Evolutionary conservation across 1,140 invertebrate genomes (phyloP).

Genomic region (Leptopilina clavipes): DNA sequence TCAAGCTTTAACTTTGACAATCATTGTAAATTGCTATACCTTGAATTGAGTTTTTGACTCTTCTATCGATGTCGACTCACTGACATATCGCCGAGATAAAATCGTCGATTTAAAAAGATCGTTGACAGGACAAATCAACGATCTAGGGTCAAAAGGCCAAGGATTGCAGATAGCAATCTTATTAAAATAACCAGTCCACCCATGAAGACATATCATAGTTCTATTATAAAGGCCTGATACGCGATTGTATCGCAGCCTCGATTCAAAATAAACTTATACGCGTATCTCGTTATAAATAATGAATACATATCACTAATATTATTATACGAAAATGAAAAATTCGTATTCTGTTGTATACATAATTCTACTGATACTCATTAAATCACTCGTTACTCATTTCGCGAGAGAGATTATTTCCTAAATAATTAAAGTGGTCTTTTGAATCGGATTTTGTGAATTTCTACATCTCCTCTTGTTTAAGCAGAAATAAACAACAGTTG

Average conservation of each 20-base stretch:
- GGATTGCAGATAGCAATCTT: slow-evolving; percentile 35
- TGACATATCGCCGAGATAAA: not conserved
- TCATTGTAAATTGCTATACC: slow-evolving; percentile 51
- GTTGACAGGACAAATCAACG: not conserved
- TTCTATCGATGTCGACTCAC: slow-evolving; percentile 43
- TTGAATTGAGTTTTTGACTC: slow-evolving; percentile 51
- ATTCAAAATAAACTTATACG: not conserved
- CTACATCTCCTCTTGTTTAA: not conserved
- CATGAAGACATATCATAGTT: slow-evolving; percentile 41
- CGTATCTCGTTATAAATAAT: slow-evolving; percentile 3
- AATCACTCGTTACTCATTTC: not conserved
- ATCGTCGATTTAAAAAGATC: not conserved
- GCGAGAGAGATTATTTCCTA: not conserved
- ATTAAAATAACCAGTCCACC: slow-evolving; percentile 36
- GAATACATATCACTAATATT: slow-evolving; percentile 25
- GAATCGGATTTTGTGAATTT: not conserved
- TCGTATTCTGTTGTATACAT: too few species aligned
- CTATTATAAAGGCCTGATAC: slow-evolving; percentile 21
- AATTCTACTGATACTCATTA: not conserved
- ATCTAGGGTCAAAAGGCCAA: slow-evolving; percentile 23
- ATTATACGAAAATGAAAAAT: not conserved
- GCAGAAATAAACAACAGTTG: not conserved
- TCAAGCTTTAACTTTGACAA: slow-evolving; percentile 57
- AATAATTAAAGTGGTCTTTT: not conserved
- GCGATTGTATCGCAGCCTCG: not conserved